A percentile compares a stretch with the other conserved stretches of the same genome.
Evolutionary conservation across 2,797 vertebrate genomes (phyloP).

Genomic region (Leptoclinus maculatus): DNA sequence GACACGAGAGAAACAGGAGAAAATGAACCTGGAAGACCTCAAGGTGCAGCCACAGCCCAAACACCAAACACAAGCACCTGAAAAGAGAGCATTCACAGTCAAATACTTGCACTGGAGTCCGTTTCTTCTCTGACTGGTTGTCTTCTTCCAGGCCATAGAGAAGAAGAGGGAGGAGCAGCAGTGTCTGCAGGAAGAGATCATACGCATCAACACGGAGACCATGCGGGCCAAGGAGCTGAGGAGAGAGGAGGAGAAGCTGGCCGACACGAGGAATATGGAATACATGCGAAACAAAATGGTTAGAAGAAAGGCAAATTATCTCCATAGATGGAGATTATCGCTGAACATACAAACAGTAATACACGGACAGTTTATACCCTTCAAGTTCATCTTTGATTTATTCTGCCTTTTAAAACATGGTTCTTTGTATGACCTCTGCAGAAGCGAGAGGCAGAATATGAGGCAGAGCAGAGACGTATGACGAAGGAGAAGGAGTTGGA

Average conservation of each 20-base stretch:
- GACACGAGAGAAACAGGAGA: constrained; percentile 81
- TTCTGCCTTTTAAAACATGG: neutral
- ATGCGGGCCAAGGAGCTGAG: constrained; percentile 78
- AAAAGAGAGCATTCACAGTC: neutral
- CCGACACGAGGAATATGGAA: constrained; percentile 83
- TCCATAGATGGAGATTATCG: neutral
- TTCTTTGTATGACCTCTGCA: constrained; percentile 55
- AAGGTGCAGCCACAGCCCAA: constrained; percentile 76
- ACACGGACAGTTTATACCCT: neutral
- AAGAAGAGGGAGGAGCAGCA: constrained; percentile 79
- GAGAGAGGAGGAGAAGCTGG: constrained; percentile 85
- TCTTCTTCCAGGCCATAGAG: constrained; percentile 82
- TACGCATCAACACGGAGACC: constrained; percentile 84
- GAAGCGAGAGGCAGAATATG: constrained; percentile 87
- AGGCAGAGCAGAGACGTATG: constrained; percentile 86
- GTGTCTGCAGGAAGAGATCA: constrained; percentile 85
- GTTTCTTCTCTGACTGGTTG: constrained; percentile 4
- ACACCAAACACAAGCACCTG: neutral
- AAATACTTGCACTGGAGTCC: no score
- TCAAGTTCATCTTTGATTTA: neutral
- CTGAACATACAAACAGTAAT: neutral
- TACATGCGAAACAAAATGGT: constrained; percentile 89
- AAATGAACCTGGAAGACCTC: constrained; percentile 86
- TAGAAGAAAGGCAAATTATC: neutral
- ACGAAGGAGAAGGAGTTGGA: constrained; percentile 91